These are phyloP conservation scores for Paramormyrops kingsleyae DNA, from an alignment of 2,113 vertebrate species.

Conservation along the genomic window DNA sequence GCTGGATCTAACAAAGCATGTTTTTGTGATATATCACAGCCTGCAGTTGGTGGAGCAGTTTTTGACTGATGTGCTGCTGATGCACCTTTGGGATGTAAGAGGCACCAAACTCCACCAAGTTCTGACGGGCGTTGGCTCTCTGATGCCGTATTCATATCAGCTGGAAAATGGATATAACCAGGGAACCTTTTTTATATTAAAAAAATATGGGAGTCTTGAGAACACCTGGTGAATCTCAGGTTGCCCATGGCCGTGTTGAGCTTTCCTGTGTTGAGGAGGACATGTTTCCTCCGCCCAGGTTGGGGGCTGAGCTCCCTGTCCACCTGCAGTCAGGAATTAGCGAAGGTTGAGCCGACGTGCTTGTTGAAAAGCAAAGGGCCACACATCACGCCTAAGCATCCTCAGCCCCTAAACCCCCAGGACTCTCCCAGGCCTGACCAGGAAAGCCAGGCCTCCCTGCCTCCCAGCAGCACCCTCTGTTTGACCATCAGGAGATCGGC, in stretches of 20 bases:
- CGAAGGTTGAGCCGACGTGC: background rate
- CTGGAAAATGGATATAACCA: background rate
- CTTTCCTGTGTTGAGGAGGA: background rate
- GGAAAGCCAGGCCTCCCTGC: background rate
- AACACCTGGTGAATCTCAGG: background rate
- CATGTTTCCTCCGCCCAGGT: background rate
- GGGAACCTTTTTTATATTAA: background rate
- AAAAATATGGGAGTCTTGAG: background rate
- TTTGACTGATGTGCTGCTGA: background rate
- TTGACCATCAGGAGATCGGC: constrained; percentile 6
- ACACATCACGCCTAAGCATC: background rate
- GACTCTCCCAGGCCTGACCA: background rate
- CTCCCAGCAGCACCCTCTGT: background rate
- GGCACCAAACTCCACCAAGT: background rate
- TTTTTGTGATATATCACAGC: background rate
- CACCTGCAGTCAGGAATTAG: background rate
- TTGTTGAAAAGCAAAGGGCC: constrained; percentile 11
- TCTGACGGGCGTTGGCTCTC: background rate
- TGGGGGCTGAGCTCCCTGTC: background rate
- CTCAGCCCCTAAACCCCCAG: background rate
- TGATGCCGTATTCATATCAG: background rate
- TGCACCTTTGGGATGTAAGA: background rate
- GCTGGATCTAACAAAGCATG: background rate
- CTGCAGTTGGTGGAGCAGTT: background rate
- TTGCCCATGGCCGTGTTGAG: background rate